Evolutionary conservation across 2,113 vertebrate species (phyloP), one percentile per base, ranked within the genome.

Genomic region (Ia io): DNA sequence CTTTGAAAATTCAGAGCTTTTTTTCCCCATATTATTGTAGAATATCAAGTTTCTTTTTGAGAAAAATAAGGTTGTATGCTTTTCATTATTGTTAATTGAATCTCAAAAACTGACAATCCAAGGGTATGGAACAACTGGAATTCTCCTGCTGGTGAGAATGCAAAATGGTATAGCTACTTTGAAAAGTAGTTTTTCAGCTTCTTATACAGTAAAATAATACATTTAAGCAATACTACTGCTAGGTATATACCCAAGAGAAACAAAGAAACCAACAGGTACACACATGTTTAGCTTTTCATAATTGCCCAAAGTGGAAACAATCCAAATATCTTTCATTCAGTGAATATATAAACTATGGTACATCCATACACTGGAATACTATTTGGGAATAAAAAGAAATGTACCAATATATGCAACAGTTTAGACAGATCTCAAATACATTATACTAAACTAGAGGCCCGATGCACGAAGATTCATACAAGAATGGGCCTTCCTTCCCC

Each of bases 1-100:
- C 20, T 82, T 4, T 73, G 20, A 70, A 28, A 78, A 40, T 47
- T 85, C 83, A 76, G 53, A 89, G 1, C 11, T 89, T 88, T 44
- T 53, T 47, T 74, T 49, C n/a, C n/a, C 7, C 9, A 3, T 88
- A 35, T 85, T 94, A 88, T 28, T n/a, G 77, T 44, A 93, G 56
- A 85, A 76, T 86, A 9, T 71, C 70, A 70, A 16, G 18, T 79
- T 96, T 69, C n/a, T 95, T 51, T 96, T 86, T 86, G 67, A 88
- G 73, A 90, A 78, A 92, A 83, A 32, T 76, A 69, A 93, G 44
- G 42, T 93, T 7, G 20, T 44, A 65, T 37, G 16, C 7, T 95
- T 94, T 85, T 91, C 11, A 28, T 90, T 93, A 87, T 59, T 90
- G 67, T 40, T 79, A 76, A 67, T 56, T 25, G 65, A 93, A 77